Evolutionary conservation across 1,140 invertebrate genomes (phyloP).

Genomic region (Meloidogyne floridensis): DNA sequence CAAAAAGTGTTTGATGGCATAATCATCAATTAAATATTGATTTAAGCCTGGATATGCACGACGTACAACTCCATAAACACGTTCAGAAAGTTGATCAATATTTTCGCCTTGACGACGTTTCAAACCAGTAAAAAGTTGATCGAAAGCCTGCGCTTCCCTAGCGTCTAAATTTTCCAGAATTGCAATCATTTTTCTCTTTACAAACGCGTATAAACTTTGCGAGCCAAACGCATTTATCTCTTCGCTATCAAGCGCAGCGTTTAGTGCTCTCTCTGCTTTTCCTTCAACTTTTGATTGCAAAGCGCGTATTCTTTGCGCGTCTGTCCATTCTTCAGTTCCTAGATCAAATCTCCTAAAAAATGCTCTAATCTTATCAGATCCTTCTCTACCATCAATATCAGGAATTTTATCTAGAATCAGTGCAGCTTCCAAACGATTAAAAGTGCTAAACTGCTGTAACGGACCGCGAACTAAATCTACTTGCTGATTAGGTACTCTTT

Average conservation of each 20-base stretch:
- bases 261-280: constrained; percentile 11
- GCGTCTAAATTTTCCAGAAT: constrained; percentile 4
- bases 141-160: not conserved
- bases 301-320: not conserved
- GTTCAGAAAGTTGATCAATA: constrained; percentile 12
- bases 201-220: not conserved
- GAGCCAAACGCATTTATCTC: not conserved
- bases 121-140: constrained; percentile 3
- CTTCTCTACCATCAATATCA: constrained; percentile 12
- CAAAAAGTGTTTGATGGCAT: constrained; percentile 8
- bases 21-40: constrained; percentile 1
- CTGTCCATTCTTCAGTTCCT: constrained; percentile 8
- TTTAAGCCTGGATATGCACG: constrained; percentile 2
- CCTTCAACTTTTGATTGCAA: not conserved
- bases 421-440: constrained; percentile 4
- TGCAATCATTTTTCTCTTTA: constrained; percentile 7
- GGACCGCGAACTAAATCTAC: too few species aligned
- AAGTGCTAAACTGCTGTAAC: too few species aligned
- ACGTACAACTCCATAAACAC: not conserved
- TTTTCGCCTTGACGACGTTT: not conserved
- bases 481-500: too few species aligned
- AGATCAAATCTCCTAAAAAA: constrained; percentile 14
- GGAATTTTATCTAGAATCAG: constrained; percentile 13
- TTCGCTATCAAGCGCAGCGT: not conserved
- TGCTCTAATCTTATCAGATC: not conserved